A percentile compares a stretch with the other conserved stretches of the same genome.
Conservation (phyloP, 2,888 invertebrate genomes). For the Folsomia manolachei region DNA sequence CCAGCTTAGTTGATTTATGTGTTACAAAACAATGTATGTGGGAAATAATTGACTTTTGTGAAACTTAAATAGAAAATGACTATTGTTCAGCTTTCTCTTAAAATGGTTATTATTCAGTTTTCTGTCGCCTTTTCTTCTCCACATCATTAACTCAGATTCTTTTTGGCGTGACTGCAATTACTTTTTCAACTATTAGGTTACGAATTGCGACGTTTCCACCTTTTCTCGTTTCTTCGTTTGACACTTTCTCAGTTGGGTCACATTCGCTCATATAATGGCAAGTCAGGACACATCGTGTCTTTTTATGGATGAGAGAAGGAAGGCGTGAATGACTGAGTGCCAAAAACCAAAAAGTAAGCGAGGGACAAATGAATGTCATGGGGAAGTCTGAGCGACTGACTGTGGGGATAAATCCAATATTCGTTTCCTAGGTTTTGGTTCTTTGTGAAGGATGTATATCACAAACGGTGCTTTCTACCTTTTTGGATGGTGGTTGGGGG, state of each 20-base stretch:
- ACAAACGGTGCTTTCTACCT: not conserved
- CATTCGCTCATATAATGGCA: not conserved
- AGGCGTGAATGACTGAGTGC: not conserved
- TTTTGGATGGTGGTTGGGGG: too few species aligned
- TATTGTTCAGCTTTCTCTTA: too few species aligned
- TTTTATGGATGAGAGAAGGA: not conserved
- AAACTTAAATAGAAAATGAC: too few species aligned
- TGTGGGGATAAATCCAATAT: conserved; percentile 7
- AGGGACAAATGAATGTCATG: not conserved
- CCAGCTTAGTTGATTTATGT: too few species aligned
- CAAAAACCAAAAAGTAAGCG: not conserved
- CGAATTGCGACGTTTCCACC: not conserved
- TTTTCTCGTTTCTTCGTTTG: not conserved
- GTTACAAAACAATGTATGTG: too few species aligned
- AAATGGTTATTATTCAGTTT: too few species aligned
- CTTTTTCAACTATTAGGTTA: too few species aligned
- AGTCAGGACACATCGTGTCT: too few species aligned
- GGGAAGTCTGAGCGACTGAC: not conserved
- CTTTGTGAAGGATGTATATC: not conserved
- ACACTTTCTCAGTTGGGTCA: not conserved
- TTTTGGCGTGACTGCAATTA: too few species aligned
- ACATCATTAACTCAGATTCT: too few species aligned
- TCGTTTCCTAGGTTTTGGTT: conserved; percentile 31
- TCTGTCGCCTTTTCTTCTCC: too few species aligned
- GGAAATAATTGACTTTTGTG: too few species aligned